Evolutionary conservation across 1,140 invertebrate species (phyloP), one percentile per base, ranked within the genome.

Genomic region (Drosophila pseudoananassae): DNA sequence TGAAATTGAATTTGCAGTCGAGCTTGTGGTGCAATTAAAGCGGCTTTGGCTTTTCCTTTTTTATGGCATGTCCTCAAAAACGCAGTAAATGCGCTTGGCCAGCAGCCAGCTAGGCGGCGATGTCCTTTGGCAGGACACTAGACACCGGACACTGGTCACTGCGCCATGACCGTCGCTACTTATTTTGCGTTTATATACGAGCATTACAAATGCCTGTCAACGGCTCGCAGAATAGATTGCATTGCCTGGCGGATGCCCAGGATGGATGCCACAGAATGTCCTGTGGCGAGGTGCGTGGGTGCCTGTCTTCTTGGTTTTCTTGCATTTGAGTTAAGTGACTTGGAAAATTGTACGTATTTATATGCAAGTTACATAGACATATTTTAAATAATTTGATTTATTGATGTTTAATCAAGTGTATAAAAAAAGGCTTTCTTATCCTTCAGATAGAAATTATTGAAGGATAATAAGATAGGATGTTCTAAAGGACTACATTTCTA

Each of bases 21-120:
- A 81, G 60, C 63, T 73, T 80, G 76, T 50, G 81, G 76, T 68
- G 76, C 77, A 85, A 85, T 88, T 88, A 88, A 85, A 87, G 78
- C 83, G 51, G 57, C 7, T 25, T 33, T 12, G 15, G n/a, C 14
- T 43, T 55, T 53, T 63, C 17, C 58, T 23, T 46, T 76, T 87
- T 81, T 85, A 85, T 60, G 82, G 68, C 61, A 56, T 78, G 50
- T 75, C 78, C 69, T 75, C 78, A 58, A 76, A 87, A 50, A n/a
- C 68, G 75, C 75, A 78, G 70, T 88, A 82, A 83, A 76, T 76
- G 66, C 78, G 57, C 68, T 71, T 88, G 83, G 83, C 83, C 27
- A 51, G 51, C 50, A 65, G 84, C 83, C 83, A 88, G 64, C 40
- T 20, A 40, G 82, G 73, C 78, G 78, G 55, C 73, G 33, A 40